Conservation (phyloP, 2,888 invertebrate genomes). For the Lasioglossum malachurum region DNA sequence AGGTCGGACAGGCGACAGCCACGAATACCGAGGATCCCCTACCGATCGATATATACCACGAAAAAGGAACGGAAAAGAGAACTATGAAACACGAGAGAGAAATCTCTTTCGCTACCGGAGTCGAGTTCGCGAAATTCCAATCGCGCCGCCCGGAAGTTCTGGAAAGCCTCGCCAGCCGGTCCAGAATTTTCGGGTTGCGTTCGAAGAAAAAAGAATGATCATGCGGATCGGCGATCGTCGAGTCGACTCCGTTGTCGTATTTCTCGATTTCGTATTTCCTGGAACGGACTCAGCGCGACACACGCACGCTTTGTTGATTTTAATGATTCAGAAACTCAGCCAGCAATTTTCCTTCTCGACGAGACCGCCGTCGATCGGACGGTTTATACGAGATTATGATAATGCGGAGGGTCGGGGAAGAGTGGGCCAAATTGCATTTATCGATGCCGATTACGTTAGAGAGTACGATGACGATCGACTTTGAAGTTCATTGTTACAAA, state of each 20-base stretch:
- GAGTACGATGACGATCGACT: background rate
- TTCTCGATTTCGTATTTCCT: background rate
- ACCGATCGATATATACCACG: background rate
- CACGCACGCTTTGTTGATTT: background rate
- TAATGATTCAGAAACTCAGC: background rate
- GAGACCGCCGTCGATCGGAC: background rate
- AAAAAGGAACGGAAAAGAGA: background rate
- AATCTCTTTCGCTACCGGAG: background rate
- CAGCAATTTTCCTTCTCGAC: background rate
- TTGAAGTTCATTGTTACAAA: conserved; percentile 19
- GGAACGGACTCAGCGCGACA: background rate
- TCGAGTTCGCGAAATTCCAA: background rate
- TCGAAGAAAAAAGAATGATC: background rate
- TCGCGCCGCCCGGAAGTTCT: conserved; percentile 49
- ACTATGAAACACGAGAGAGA: background rate
- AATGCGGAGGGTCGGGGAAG: background rate
- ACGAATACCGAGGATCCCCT: conserved; percentile 54
- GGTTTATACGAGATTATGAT: background rate
- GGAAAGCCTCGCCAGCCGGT: conserved; percentile 55
- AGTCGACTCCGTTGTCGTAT: background rate
- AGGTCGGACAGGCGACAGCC: conserved; percentile 30
- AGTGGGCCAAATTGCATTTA: conserved; percentile 2
- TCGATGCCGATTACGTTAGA: background rate
- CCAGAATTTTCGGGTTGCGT: conserved; percentile 49
- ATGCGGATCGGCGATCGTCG: background rate